Evolutionary conservation across 2,888 invertebrate genomes (phyloP).

Genomic region (Hetaerina titia): DNA sequence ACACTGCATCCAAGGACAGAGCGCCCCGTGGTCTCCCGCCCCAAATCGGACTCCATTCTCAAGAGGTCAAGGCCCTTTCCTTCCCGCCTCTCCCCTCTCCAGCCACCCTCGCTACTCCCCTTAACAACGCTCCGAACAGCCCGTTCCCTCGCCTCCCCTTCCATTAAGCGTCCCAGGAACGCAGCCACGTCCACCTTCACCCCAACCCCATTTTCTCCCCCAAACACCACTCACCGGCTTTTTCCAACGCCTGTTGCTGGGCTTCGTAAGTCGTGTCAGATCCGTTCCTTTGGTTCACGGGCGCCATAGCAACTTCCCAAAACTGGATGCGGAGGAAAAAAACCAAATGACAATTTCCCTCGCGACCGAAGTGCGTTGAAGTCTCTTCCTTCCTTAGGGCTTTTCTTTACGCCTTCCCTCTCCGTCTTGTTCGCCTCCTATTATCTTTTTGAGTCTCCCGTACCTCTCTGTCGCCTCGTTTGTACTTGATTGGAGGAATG

Average conservation of each 20-base stretch:
- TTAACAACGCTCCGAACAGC: not conserved
- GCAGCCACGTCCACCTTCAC: no score
- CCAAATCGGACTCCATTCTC: not conserved
- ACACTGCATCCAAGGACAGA: conserved; percentile 25
- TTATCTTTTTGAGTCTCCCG: not conserved
- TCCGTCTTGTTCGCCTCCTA: not conserved
- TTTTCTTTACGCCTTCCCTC: not conserved
- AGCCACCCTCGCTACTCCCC: no score
- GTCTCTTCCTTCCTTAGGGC: not conserved
- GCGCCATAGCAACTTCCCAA: not conserved
- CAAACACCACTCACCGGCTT: conserved; percentile 41
- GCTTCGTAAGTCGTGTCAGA: conserved; percentile 3
- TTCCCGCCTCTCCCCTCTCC: not conserved
- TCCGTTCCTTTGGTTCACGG: conserved; percentile 55
- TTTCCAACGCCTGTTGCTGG: conserved; percentile 40
- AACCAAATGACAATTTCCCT: not conserved
- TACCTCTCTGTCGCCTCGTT: not conserved
- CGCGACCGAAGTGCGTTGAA: not conserved
- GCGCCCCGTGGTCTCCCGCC: not conserved
- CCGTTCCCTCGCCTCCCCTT: no score
- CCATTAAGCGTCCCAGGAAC: no score
- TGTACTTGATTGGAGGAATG: not conserved
- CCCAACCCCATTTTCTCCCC: no score
- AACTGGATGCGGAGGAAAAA: not conserved
- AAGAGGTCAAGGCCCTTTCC: conserved; percentile 51